Percentiles rank a stretch among this genome's conserved stretches.
Evolutionary conservation across 30 jellyfish, hydroid and myxozoan genomes (phyloP).

Genomic region (Turritopsis rubra): DNA sequence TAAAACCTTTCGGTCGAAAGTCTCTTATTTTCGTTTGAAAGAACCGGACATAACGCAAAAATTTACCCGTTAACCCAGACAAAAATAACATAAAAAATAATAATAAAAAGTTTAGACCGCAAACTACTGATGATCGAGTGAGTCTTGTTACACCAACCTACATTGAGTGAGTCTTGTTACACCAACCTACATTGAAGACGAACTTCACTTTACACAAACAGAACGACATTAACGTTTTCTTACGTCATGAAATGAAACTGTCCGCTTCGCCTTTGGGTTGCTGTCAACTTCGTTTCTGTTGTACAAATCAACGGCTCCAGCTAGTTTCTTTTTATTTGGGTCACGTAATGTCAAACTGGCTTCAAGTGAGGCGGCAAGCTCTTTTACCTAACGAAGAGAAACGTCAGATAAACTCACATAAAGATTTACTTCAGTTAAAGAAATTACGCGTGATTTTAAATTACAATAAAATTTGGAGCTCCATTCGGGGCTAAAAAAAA

Average conservation of each 20-base stretch:
- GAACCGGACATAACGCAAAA: too few relatives aligned
- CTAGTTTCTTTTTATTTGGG: conserved; percentile 19
- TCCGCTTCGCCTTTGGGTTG: not conserved
- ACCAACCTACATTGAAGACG: too few relatives aligned
- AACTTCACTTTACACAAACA: not conserved
- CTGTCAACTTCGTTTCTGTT: not conserved
- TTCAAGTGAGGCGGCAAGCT: conserved; percentile 19
- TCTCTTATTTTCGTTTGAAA: too few relatives aligned
- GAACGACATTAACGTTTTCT: not conserved
- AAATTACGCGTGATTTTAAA: too few relatives aligned
- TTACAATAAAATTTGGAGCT: not conserved
- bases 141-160: too few relatives aligned
- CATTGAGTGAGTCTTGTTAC: too few relatives aligned
- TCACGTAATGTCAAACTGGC: conserved; percentile 12
- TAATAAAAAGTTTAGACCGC: too few relatives aligned
- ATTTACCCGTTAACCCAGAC: too few relatives aligned
- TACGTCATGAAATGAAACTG: conserved; percentile 21
- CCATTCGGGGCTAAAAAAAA: not conserved
- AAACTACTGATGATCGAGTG: too few relatives aligned
- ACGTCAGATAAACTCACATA: not conserved
- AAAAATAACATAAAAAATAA: too few relatives aligned
- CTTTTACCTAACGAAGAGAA: not conserved
- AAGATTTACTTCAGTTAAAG: not conserved
- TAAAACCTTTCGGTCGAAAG: too few relatives aligned
- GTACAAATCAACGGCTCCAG: conserved; percentile 21